Percentiles rank a stretch among this genome's conserved stretches.
Evolutionary conservation across 2,113 vertebrate genomes (phyloP).

Genomic region (Cephalopterus ornatus): DNA sequence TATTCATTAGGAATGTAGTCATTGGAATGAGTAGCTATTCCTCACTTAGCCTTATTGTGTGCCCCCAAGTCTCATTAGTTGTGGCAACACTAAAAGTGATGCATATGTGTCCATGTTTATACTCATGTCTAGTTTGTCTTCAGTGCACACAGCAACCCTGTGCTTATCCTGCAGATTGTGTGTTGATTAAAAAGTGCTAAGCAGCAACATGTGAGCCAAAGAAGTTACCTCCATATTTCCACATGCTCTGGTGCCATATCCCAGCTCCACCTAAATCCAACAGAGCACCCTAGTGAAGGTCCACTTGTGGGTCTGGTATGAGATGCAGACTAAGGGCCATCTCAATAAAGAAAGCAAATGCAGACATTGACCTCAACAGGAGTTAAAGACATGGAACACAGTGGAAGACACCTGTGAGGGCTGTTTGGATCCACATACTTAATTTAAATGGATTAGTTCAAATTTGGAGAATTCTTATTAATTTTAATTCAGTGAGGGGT

Average conservation of each 20-base stretch:
- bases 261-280: neutral
- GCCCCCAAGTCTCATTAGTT: neutral
- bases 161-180: neutral
- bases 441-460: neutral
- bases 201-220: neutral
- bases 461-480: neutral
- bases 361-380: neutral
- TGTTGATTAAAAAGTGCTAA: neutral
- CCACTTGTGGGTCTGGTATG: accelerated
- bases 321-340: neutral
- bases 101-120: neutral
- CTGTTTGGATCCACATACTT: neutral
- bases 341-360: neutral
- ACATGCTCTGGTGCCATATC: neutral
- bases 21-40: neutral
- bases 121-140: neutral
- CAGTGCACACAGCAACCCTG: neutral
- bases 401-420: neutral
- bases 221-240: neutral
- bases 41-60: neutral
- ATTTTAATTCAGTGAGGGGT: neutral
- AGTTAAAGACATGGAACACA: neutral
- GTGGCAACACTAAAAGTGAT: neutral
- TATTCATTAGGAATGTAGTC: neutral
- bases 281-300: neutral